Evolutionary conservation across 2,113 vertebrate species (phyloP), one percentile per base, ranked within the genome.

Genomic region (Eclectus roratus): DNA sequence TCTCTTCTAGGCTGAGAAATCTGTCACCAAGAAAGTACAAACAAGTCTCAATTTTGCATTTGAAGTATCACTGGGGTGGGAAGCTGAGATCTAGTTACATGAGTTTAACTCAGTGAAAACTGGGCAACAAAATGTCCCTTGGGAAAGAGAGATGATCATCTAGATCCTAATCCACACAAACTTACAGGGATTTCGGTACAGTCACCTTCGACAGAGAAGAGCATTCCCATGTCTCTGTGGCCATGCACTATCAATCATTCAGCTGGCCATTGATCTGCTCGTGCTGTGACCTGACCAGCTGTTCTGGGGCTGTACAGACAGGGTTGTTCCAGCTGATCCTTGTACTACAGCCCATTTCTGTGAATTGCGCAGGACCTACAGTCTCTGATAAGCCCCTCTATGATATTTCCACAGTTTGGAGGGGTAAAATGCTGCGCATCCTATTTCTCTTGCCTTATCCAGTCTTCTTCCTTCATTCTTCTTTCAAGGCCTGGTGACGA

Each of bases 181-280:
- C 3, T 72, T 35, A 28, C 31, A 69, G 31, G 43, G 29, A 47
- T 78, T 68, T 90, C 50, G 3, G 1, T 17, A 11, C 2, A 1
- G 43, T 92, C n/a, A 31, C 16, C 39, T 84, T 39, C 49, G n/a
- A 15, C 4, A 56, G 37, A 65, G 53, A 77, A 60, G 24, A 91
- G 6, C 44, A 41, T 47, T 84, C 11, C 64, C 10, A 2, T 50
- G 24, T 24, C 24, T 60, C 39, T 35, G 11, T 43, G 29, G n/a
- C 65, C 37, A 72, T 13, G 52, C 13, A 17, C 29, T 79, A 74
- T 13, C 39, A 55, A 0, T 37, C 61, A 68, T 47, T 15, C 17
- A 39, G 13, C 43, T 41, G 18, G 25, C 37, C 24, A 9, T 9
- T 2, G 3, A 2, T 39, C 15, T 80, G 0, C 18, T 72, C 66